A percentile compares a stretch with the other conserved stretches of the same genome.
Evolutionary conservation across 2,113 vertebrate species (phyloP).

Genomic region (Oryctolagus cuniculus): DNA sequence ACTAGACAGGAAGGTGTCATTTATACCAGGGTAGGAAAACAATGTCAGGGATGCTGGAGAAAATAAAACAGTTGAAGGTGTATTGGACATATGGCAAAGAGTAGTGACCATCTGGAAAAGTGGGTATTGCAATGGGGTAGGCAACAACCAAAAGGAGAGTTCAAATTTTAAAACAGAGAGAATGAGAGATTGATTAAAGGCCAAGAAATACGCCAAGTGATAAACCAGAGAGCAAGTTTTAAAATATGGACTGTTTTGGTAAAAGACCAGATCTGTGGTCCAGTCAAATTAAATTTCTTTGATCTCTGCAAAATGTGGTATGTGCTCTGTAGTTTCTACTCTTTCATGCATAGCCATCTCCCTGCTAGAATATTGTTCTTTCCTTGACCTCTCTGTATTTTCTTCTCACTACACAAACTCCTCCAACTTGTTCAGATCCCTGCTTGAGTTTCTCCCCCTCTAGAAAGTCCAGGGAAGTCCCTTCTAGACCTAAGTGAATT

Average conservation of each 20-base stretch:
- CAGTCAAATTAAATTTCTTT: background rate
- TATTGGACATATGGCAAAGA: conserved; percentile 65
- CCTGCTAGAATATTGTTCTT: conserved; percentile 4
- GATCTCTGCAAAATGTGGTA: background rate
- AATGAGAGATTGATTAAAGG: background rate
- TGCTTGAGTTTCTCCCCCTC: background rate
- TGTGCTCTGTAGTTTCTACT: background rate
- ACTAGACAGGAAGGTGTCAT: conserved; percentile 71
- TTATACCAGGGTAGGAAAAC: conserved; percentile 72
- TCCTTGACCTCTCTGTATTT: background rate
- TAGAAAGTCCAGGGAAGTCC: background rate
- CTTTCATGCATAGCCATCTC: background rate
- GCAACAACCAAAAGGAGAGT: conserved; percentile 17
- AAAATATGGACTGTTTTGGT: background rate
- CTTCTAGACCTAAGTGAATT: background rate
- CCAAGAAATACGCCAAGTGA: conserved; percentile 34
- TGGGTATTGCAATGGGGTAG: background rate
- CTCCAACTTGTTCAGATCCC: background rate
- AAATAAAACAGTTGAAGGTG: conserved; percentile 67
- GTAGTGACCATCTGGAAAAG: conserved; percentile 71
- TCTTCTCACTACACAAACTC: conserved; percentile 33
- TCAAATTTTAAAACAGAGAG: background rate
- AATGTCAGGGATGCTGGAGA: background rate
- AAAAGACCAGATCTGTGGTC: background rate
- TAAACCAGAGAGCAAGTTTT: conserved; percentile 29